Evolutionary conservation across 2,888 invertebrate genomes (phyloP).

Genomic region (Eristalis intricaria): DNA sequence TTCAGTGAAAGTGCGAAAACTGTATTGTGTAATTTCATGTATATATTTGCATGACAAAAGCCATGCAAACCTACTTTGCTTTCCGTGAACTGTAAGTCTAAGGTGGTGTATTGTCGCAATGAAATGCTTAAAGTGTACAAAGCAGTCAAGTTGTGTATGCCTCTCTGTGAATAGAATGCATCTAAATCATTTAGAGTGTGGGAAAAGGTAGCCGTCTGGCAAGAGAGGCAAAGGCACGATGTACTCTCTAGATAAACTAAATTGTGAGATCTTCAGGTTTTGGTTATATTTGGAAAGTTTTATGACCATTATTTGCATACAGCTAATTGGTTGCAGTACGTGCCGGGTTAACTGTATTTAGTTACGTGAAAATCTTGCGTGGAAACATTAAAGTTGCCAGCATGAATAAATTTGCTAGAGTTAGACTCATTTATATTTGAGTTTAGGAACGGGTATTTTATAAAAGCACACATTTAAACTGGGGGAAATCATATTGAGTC

Average conservation of each 20-base stretch:
- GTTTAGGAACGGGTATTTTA: too few relatives aligned
- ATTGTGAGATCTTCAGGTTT: not conserved
- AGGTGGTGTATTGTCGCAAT: not conserved
- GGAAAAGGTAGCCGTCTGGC: not conserved
- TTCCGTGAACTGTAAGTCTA: not conserved
- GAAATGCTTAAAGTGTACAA: not conserved
- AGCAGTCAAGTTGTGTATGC: not conserved
- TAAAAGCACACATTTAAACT: too few relatives aligned
- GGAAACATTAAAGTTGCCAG: not conserved
- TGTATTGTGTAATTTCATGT: not conserved
- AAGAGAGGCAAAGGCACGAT: not conserved
- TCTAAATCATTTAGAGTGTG: not conserved
- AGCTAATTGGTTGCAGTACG: not conserved
- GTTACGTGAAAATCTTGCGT: not conserved
- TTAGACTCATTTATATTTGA: too few relatives aligned
- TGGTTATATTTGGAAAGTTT: not conserved
- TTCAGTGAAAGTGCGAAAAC: constrained; percentile 6
- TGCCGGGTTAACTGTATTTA: not conserved
- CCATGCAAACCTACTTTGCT: not conserved
- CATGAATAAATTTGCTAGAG: too few relatives aligned
- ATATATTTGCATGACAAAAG: not conserved
- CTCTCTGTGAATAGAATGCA: not conserved
- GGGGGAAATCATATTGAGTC: too few relatives aligned
- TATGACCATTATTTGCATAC: not conserved
- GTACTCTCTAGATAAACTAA: not conserved